A percentile compares a stretch with the other conserved stretches of the same genome.
Conservation (phyloP, 1,140 invertebrate genomes). For the Amyelois transitella region DNA sequence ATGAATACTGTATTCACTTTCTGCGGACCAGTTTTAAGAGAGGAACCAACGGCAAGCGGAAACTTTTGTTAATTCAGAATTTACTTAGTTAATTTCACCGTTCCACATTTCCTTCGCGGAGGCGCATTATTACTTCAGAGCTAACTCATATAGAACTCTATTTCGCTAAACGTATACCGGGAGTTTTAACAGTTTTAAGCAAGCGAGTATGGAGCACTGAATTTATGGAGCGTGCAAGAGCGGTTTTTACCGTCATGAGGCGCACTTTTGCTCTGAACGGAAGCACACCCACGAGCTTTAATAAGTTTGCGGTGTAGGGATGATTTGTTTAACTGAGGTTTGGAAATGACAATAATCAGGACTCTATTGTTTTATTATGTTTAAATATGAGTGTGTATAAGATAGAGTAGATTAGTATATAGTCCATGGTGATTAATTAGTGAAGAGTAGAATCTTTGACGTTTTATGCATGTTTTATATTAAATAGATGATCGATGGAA, state of each 20-base stretch:
- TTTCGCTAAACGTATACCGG: constrained; percentile 5
- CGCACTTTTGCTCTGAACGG: background rate
- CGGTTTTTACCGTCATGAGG: background rate
- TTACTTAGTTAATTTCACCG: background rate
- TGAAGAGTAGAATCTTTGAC: no score
- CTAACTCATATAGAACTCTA: constrained; percentile 12
- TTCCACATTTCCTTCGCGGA: background rate
- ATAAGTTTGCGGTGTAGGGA: background rate
- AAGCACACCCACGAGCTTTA: background rate
- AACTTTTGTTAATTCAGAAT: background rate
- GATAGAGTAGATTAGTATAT: no score
- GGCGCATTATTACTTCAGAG: background rate
- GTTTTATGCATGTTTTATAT: no score
- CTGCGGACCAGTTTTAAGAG: background rate
- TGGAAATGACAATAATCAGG: no score
- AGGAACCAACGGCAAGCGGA: background rate
- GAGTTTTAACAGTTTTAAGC: constrained; percentile 22
- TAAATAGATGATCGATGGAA: no score
- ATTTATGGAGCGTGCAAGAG: background rate
- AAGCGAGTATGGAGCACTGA: constrained; percentile 9
- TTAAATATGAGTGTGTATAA: no score
- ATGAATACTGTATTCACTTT: background rate
- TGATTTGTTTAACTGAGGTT: background rate
- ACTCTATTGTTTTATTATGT: no score
- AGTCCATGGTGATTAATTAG: no score